These are phyloP conservation scores for Nemotelus pantherinus DNA, from an alignment of 2,888 invertebrate species.

Conservation along the genomic window DNA sequence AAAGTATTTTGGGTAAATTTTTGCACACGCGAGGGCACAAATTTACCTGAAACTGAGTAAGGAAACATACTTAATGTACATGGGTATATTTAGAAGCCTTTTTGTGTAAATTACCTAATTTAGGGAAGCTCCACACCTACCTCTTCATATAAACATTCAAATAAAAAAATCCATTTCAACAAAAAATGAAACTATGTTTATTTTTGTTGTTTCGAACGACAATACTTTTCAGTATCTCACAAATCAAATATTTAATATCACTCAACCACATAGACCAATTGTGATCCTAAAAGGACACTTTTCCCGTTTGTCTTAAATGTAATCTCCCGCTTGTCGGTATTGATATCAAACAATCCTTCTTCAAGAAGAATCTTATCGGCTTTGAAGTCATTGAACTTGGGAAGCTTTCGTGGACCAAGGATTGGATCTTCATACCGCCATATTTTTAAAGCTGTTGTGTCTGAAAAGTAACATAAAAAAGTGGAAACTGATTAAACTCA, in stretches of 20 bases:
- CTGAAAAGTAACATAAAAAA: slow-evolving; percentile 55
- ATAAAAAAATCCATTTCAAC: too few species aligned
- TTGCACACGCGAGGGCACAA: too few species aligned
- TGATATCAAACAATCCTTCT: slow-evolving; percentile 65
- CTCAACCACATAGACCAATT: slow-evolving; percentile 67
- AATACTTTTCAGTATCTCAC: slow-evolving; percentile 21
- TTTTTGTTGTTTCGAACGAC: not conserved
- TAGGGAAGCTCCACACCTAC: too few species aligned
- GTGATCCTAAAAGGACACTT: slow-evolving; percentile 66
- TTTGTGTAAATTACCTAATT: too few species aligned
- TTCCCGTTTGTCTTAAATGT: slow-evolving; percentile 65
- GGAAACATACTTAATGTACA: too few species aligned
- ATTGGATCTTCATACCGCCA: slow-evolving; percentile 82
- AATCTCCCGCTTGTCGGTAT: slow-evolving; percentile 65
- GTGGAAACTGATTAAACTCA: slow-evolving; percentile 28
- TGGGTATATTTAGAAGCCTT: too few species aligned
- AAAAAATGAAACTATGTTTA: too few species aligned
- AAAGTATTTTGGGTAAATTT: too few species aligned
- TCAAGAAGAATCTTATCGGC: slow-evolving; percentile 68
- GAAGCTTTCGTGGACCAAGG: slow-evolving; percentile 80
- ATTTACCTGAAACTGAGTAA: too few species aligned
- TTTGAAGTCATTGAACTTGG: slow-evolving; percentile 73
- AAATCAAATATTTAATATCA: slow-evolving; percentile 49
- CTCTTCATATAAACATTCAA: too few species aligned
- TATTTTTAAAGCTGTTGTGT: slow-evolving; percentile 68